Base-by-base conservation (phyloP, 2,797 vertebrate species). In the Schizopygopsis pylzovi region DNA sequence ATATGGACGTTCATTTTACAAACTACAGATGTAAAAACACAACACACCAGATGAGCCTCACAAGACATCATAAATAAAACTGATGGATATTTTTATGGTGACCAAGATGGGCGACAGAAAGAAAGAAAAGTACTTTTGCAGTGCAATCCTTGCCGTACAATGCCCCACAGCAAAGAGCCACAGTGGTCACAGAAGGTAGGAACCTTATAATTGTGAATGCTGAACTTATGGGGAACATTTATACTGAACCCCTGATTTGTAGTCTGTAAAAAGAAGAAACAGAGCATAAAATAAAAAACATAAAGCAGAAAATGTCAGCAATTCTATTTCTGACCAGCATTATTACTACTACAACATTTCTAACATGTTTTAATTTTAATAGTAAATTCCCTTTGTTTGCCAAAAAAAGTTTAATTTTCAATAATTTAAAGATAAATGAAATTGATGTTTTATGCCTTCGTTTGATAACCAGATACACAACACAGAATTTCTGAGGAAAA, bases 1-100 rank as follows among this genome's bases (percentile, higher is more conserved):
- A 98, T 98, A 92, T 99, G 98, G 71, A 98, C 97, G 0, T 99
- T 98, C 95, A 99, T 98, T 95, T 98, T 99, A 90, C 98, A 99
- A 39, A 97, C 98, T 99, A 88, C 2, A 61, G 37, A 89, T 9
- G 89, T 6, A 87, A 63, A 86, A 47, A 71, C 49, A 83, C 16
- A 81, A 59, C 52, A 56, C 47, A 78, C 33, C 78, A 41, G 43
- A 37, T 89, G 12, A 86, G 70, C 37, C 22, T 81, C 47, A 77
- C 6, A 63, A 59, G 28, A 61, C 56, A 41, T 13, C 0, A 39
- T 56, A 4, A 54, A 63, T n/a, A 43, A 56, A 6, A 75, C 20
- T 20, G 5, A 84, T 18, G 52, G 11, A 77, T n/a, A 9, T 11
- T 70, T 49, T 59, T 61, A 25, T 59, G 28, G 41, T 49, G 18